Evolutionary conservation across 1,140 invertebrate genomes (phyloP), one percentile per base, ranked within the genome.

Genomic region (Drosophila nasuta): DNA sequence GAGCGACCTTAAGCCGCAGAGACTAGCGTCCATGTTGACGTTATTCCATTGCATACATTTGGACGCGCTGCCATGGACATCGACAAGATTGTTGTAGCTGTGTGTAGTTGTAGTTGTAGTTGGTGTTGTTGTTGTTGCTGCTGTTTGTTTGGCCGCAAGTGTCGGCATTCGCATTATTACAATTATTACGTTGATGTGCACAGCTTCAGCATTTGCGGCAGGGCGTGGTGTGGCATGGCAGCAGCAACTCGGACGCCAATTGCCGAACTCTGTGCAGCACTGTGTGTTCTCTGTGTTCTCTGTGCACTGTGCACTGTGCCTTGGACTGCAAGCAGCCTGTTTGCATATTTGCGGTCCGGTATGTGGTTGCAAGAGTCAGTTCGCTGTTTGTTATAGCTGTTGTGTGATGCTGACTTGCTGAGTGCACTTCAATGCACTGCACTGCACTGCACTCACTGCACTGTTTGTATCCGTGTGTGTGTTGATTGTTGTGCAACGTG

Each of bases 111-210:
- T 57, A 56, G 79, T 51, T 56, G 51, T 15, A 41, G 63, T n/a
- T 54, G 66, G 15, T 51, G 54, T 73, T 67, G 51, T 67, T 67
- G 51, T 67, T 80, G 78, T 49, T 72, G 73, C 54, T 79, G 80
- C 59, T 46, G 65, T 65, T 63, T 86, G 78, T 5, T 75, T 81
- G 75, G 63, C 75, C 68, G 82, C 82, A 86, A 86, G 82, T 86
- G 82, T 86, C 82, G 82, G 82, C 76, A 86, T 87, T 82, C 77
- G 76, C 81, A 86, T 82, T 87, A 86, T 87, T 87, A 79, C 82
- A 86, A 86, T 86, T 86, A 86, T 86, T 87, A 87, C 82, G 82
- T 86, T 79, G 82, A 87, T 79, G 79, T 82, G 79, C 59, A 75
- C 64, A 74, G 82, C 75, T 82, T 66, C 78, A 77, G 17, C 20